Evolutionary conservation across 2,888 invertebrate species (phyloP), one percentile per base, ranked within the genome.

Genomic region (Axea sp.): DNA sequence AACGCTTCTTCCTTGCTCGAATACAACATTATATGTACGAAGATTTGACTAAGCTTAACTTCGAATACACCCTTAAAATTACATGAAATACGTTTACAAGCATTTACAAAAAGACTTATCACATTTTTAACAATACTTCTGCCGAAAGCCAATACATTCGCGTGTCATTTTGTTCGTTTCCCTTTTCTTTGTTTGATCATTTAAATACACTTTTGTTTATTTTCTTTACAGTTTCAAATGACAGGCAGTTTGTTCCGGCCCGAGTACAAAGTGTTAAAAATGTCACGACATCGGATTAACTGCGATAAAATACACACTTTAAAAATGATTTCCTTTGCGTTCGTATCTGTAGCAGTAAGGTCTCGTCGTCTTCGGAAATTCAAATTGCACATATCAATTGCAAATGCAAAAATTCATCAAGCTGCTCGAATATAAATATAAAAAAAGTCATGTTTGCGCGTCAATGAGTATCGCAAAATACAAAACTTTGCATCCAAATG

Each of bases 91-190:
- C 83, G 84, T 84, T 83, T 83, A 83, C 84, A 87, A 87, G 87
- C 87, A 87, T 86, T 87, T 87, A 87, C 87, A 87, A 87, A 84
- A 85, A 84, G 82, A 86, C 87, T 86, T 87, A 87, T 87, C 87
- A 87, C 87, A 87, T 86, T 84, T 78, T 82, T 82, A 84, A 84
- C 82, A 82, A 78, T 81, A 80, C 74, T 76, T 76, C 81, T 76
- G 82, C 82, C 80, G 81, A 81, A 83, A 85, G 82, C 84, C 81
- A 67, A 55, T 59, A 51, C 57, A 35, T 77, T 78, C 45, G 53
- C 49, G 33, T 72, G 12, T 41, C 31, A 41, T 15, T 59, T 59
- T 17, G 15, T 35, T 31, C 8, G 8, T 6, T 9, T 15, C 14
- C 15, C 11, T 31, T 24, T 14, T 15, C 3, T 11, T 37, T 30